Base-by-base conservation (phyloP, 2,888 invertebrate genomes). In the Eilema caniola region DNA sequence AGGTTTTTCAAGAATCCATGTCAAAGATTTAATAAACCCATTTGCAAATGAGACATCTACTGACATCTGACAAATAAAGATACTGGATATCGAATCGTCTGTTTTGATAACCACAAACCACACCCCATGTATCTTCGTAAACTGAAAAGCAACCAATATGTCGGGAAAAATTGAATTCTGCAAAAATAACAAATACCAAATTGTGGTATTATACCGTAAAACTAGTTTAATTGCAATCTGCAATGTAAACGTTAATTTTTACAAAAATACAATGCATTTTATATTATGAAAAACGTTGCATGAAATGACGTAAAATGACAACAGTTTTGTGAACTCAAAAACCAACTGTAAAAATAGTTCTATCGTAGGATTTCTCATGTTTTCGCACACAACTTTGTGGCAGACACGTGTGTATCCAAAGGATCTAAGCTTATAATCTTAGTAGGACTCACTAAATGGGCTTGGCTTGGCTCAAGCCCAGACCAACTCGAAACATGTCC, bases 401-500 rank as follows among this genome's bases (percentile, higher is more conserved):
- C 69, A 71, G 71, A 70, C 33, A 62, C 61, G 71, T 74, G 66
- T 73, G 69, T 74, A 71, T 82, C 80, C 83, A 82, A 88, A 84
- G 86, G 86, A 87, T 83, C 82, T 90, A 92, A 92, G 92, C 92
- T 90, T 92, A 91, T 93, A 93, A 92, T 93, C 93, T 92, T 89
- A 84, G 77, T 85, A 83, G 86, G 85, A 85, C 83, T 87, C 85
- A 82, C 88, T 90, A 92, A 93, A 93, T 90, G 86, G 88, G 90
- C 85, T 90, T 85, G 91, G 92, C 86, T 94, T 94, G 94, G 94
- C 94, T 91, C 88, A 77, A 86, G 86, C 92, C 94, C 93, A 93
- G 91, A 78, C 85, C 87, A 73, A 86, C 81, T 84, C 83, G 85
- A 84, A 84, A 83, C 86, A 80, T 86, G 88, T 88, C 89, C 89